These are phyloP conservation scores for Rhinoptilus africanus DNA, from an alignment of 2,113 vertebrate genomes.

Conservation along the genomic window DNA sequence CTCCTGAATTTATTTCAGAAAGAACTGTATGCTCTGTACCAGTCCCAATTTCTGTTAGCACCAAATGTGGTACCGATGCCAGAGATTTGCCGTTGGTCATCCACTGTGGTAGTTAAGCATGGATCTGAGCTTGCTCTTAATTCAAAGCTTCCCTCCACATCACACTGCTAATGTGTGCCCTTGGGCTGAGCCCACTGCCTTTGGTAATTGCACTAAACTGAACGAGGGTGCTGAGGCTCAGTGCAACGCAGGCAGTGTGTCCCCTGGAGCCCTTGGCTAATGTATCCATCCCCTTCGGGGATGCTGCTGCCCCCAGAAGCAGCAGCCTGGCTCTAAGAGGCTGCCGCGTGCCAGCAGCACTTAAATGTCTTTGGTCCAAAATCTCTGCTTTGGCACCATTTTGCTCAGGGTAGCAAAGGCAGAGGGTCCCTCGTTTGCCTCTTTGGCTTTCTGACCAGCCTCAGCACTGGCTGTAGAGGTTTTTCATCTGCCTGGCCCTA, in stretches of 20 bases:
- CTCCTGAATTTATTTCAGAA: neutral
- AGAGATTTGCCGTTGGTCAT: neutral
- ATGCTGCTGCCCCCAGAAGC: neutral
- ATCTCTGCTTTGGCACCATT: neutral
- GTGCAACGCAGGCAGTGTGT: neutral
- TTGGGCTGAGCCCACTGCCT: too few relatives aligned
- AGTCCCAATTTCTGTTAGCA: neutral
- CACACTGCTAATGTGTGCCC: rapidly evolving
- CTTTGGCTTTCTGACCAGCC: neutral
- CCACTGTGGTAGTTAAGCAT: neutral
- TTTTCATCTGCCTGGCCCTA: neutral
- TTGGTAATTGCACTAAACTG: neutral
- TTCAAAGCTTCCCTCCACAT: neutral
- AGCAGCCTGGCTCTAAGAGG: neutral
- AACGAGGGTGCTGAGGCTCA: neutral
- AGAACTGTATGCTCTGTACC: neutral
- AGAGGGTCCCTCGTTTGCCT: neutral
- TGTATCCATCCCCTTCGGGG: rapidly evolving
- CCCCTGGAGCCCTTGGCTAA: neutral
- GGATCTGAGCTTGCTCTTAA: neutral
- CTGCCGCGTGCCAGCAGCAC: neutral
- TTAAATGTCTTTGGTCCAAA: neutral
- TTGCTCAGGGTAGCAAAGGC: neutral
- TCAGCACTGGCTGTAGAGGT: rapidly evolving
- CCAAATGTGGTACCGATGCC: neutral